Conservation (phyloP, 2,797 vertebrate genomes). For the Balearica regulorum region DNA sequence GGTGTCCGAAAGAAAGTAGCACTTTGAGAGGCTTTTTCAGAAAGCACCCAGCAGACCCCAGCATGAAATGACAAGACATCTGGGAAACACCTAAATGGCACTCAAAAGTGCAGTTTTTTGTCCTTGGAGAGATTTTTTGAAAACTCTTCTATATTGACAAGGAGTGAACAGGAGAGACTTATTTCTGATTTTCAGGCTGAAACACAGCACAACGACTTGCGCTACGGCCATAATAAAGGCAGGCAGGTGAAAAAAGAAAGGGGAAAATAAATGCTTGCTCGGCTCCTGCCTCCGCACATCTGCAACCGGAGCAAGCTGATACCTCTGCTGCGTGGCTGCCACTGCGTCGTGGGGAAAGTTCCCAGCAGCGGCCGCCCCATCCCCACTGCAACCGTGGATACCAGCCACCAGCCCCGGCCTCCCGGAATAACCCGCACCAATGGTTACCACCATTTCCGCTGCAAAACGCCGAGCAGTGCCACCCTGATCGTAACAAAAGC, state of each 20-base stretch:
- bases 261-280: not conserved
- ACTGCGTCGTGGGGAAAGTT: fast-evolving
- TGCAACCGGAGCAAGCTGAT: not conserved
- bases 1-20: not conserved
- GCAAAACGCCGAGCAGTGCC: fast-evolving
- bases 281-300: not conserved
- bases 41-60: constrained; percentile 7
- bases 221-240: not conserved
- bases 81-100: not conserved
- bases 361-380: not conserved
- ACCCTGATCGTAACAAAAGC: not conserved
- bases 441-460: not conserved
- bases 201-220: not conserved
- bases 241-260: constrained; percentile 11
- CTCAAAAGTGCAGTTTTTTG: not conserved
- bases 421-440: fast-evolving
- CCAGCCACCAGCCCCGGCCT: not conserved
- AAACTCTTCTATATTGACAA: not conserved
- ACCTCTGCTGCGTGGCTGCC: not conserved
- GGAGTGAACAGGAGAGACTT: not conserved
- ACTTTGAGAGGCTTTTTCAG: not conserved
- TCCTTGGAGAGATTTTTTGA: not conserved
- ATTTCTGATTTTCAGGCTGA: constrained; percentile 45
- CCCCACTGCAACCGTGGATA: not conserved
- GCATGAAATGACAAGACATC: not conserved